These are phyloP conservation scores for Aphis craccivora DNA, from an alignment of 1,140 invertebrate genomes.

Conservation along the genomic window DNA sequence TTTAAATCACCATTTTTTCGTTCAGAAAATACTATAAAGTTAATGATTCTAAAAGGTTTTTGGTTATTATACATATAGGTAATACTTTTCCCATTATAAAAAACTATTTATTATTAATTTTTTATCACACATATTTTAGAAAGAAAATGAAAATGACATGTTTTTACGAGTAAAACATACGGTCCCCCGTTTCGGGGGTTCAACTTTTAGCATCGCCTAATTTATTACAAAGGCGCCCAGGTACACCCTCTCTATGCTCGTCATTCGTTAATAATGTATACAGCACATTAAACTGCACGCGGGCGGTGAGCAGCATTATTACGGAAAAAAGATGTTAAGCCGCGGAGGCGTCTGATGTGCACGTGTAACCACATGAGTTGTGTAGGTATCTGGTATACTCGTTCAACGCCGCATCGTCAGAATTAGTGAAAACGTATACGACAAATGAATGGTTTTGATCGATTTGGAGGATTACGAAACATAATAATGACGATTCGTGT, in stretches of 20 bases:
- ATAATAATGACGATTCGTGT: not conserved
- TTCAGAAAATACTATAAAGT: no score
- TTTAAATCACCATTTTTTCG: no score
- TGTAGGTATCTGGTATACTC: not conserved
- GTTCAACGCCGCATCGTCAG: not conserved
- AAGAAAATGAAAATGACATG: not conserved
- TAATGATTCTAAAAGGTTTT: no score
- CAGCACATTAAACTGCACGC: not conserved
- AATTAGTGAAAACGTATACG: not conserved
- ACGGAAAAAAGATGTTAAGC: not conserved
- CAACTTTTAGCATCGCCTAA: not conserved
- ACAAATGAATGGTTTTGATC: not conserved
- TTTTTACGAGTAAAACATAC: not conserved
- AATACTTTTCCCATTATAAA: no score
- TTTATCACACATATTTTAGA: not conserved
- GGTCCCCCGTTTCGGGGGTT: no score
- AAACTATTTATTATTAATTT: no score
- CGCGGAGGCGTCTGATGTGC: not conserved
- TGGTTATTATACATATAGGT: no score
- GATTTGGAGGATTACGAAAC: not conserved
- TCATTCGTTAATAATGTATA: no score
- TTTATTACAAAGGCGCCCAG: not conserved
- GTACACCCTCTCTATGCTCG: no score
- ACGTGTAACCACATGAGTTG: not conserved
- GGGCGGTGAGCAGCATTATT: not conserved